A percentile compares a stretch with the other conserved stretches of the same genome.
Evolutionary conservation across 2,888 invertebrate species (phyloP).

Genomic region (Caenorhabditis doughertyi): DNA sequence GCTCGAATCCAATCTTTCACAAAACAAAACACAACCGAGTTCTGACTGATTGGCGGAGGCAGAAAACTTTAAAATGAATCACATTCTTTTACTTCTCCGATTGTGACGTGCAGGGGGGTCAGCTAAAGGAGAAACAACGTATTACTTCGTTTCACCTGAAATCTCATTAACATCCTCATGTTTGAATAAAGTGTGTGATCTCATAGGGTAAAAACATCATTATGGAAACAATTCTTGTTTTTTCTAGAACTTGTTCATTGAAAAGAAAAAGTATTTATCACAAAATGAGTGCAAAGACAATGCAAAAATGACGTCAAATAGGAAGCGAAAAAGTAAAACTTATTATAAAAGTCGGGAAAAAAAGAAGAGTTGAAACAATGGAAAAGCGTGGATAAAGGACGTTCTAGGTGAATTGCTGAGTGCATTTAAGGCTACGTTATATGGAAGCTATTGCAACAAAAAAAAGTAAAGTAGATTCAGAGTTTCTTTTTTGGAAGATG

Average conservation of each 20-base stretch:
- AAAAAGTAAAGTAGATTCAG: conserved; percentile 41
- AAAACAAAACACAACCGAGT: conserved; percentile 9
- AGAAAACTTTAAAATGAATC: conserved; percentile 18
- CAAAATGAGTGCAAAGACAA: conserved; percentile 49
- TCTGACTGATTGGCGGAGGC: conserved; percentile 19
- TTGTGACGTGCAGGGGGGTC: conserved; percentile 38
- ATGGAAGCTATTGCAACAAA: conserved; percentile 62
- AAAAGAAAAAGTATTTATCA: conserved; percentile 36
- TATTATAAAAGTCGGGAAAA: conserved; percentile 11
- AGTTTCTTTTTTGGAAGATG: conserved; percentile 32
- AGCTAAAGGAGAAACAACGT: conserved; percentile 5
- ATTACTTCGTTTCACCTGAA: conserved; percentile 50
- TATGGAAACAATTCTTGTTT: neutral
- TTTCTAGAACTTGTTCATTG: neutral
- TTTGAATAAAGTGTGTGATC: too few relatives aligned
- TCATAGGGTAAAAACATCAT: too few relatives aligned
- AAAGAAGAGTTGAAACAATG: conserved; percentile 32
- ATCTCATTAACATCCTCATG: conserved; percentile 33
- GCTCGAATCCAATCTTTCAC: neutral
- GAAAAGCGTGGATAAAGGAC: conserved; percentile 31
- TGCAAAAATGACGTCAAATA: conserved; percentile 34
- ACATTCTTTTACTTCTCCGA: conserved; percentile 20
- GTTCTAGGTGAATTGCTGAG: conserved; percentile 57
- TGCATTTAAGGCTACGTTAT: conserved; percentile 59
- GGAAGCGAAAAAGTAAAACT: conserved; percentile 9